phyloP scores from a whole-genome alignment of 2,797 vertebrate genomes.

The Pangasius mekongensis region DNA sequence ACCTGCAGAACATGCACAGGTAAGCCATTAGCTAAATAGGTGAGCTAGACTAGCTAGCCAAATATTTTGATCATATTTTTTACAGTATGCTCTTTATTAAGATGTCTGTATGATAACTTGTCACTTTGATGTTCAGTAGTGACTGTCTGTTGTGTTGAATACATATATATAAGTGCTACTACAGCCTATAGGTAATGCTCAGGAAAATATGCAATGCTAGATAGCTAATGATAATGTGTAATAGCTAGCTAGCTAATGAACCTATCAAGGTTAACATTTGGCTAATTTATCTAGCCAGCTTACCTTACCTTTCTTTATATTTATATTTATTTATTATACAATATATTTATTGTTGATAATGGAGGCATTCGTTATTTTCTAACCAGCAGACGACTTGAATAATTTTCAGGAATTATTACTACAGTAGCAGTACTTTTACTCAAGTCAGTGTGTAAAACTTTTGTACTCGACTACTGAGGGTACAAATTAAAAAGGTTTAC shows the following conservation, averaged over 20 bases:
- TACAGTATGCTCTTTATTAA: background rate
- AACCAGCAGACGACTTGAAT: background rate
- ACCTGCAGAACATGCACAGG: no score
- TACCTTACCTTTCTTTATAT: background rate
- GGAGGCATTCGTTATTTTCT: background rate
- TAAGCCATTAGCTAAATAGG: background rate
- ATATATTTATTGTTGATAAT: background rate
- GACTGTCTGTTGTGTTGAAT: no score
- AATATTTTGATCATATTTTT: background rate
- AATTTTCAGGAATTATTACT: background rate
- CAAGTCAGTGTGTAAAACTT: background rate
- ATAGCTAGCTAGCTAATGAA: background rate
- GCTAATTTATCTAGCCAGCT: background rate
- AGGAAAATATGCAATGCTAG: background rate
- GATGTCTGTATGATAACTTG: no score
- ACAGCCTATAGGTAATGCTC: background rate
- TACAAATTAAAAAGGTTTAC: background rate
- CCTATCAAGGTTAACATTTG: background rate
- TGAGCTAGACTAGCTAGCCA: background rate
- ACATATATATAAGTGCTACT: background rate
- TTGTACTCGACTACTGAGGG: background rate
- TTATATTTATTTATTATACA: no score
- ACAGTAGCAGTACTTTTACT: background rate
- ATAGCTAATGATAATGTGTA: background rate
- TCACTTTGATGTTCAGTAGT: background rate